phyloP scores from a whole-genome alignment of 2,888 invertebrate species.

The Mesorhabditis belari region DNA sequence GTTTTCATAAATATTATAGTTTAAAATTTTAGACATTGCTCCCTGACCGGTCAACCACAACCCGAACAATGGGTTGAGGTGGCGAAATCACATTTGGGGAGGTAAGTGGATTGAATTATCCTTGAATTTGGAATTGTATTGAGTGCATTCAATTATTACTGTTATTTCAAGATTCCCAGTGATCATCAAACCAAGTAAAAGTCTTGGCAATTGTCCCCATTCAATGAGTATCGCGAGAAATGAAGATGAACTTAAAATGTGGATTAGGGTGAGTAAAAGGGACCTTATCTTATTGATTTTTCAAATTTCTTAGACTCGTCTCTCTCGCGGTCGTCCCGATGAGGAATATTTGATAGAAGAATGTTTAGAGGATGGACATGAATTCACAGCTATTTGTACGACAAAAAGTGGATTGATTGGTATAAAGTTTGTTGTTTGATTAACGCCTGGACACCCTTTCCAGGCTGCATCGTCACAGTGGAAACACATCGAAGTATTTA shows the following conservation, averaged over 20 bases:
- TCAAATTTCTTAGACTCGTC: conserved; percentile 9
- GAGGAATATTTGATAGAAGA: conserved; percentile 41
- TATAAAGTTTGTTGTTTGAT: conserved; percentile 1
- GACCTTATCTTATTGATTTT: background rate
- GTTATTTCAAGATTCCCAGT: no score
- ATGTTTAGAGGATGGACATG: conserved; percentile 40
- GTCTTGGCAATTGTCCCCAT: conserved; percentile 18
- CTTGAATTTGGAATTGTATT: no score
- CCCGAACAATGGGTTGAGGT: conserved; percentile 29
- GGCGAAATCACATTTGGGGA: conserved; percentile 1
- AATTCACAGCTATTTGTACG: conserved; percentile 40
- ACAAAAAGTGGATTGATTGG: conserved; percentile 33
- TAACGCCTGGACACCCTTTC: background rate
- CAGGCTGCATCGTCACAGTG: conserved; percentile 31
- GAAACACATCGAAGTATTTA: conserved; percentile 28
- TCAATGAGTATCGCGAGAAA: conserved; percentile 25
- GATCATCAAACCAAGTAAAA: background rate
- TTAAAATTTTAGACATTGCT: conserved; percentile 19
- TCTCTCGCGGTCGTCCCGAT: conserved; percentile 19
- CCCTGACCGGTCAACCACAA: conserved; percentile 29
- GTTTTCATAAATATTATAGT: background rate
- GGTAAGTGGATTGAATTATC: background rate
- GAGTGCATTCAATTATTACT: no score
- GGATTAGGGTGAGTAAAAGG: conserved; percentile 21
- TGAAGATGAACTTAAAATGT: conserved; percentile 24